Percentiles rank a stretch among this genome's conserved stretches.
phyloP scores from a whole-genome alignment of 2,113 vertebrate genomes.

The Spilogale gracilis region DNA sequence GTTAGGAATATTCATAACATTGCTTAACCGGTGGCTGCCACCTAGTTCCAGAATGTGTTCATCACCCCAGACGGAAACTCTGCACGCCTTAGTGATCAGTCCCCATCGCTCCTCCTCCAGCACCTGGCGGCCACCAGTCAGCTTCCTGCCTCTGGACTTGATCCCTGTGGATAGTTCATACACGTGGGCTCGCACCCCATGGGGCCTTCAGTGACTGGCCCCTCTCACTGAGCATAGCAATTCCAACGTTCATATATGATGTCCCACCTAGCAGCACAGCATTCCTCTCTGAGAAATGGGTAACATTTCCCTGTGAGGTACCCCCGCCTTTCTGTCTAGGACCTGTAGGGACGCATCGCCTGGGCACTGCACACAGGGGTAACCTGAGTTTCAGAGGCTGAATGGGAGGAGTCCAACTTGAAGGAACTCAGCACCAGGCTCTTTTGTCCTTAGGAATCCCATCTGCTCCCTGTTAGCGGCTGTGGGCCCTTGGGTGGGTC shows the following conservation, averaged over 20 bases:
- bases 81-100: fast-evolving
- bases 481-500: not conserved
- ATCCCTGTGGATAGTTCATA: not conserved
- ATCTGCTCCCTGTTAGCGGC: fast-evolving
- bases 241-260: too few species aligned
- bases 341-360: not conserved
- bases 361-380: not conserved
- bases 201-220: not conserved
- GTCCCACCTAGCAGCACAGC: fast-evolving
- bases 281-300: not conserved
- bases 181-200: fast-evolving
- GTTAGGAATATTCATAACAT: fast-evolving
- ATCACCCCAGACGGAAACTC: not conserved
- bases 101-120: not conserved
- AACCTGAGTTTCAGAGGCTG: not conserved
- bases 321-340: not conserved
- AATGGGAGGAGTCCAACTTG: too few species aligned
- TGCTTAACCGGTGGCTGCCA: fast-evolving
- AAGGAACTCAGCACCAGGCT: not conserved
- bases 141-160: not conserved
- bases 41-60: not conserved
- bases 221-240: not conserved
- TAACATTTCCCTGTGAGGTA: not conserved
- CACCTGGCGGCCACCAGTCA: not conserved
- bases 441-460: not conserved